These are phyloP conservation scores for Poecilia velifera DNA, from an alignment of 2,797 vertebrate genomes.

Conservation along the genomic window DNA sequence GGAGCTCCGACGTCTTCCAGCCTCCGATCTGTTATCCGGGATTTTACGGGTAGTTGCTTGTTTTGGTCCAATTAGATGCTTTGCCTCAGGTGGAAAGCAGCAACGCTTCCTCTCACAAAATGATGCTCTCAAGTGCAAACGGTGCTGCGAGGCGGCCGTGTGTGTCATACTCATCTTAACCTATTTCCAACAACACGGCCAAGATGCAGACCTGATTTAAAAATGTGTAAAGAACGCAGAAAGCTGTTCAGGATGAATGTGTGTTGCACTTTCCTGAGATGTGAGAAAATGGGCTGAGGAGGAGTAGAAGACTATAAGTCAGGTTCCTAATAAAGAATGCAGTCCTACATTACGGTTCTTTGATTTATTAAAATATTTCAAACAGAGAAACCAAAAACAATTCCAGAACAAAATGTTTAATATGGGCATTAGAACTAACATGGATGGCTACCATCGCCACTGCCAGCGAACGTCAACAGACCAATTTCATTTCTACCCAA, in stretches of 20 bases:
- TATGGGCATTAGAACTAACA: slow-evolving; percentile 52
- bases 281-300: slow-evolving; percentile 5
- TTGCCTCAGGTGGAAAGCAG: slow-evolving; percentile 24
- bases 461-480: slow-evolving; percentile 48
- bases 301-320: slow-evolving; percentile 16
- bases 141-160: slow-evolving; percentile 26
- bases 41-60: slow-evolving; percentile 29
- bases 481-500: slow-evolving; percentile 41
- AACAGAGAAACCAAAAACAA: slow-evolving; percentile 45
- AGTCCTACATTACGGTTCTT: slow-evolving; percentile 17
- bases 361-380: slow-evolving; percentile 45
- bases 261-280: background rate
- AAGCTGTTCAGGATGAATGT: slow-evolving; percentile 10
- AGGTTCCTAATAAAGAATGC: slow-evolving; percentile 23
- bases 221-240: slow-evolving; percentile 12
- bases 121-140: slow-evolving; percentile 39
- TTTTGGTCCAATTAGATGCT: slow-evolving; percentile 52
- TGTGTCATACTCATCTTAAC: slow-evolving; percentile 33
- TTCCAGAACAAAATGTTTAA: slow-evolving; percentile 62
- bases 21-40: slow-evolving; percentile 24
- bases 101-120: slow-evolving; percentile 14
- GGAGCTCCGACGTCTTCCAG: slow-evolving; percentile 12
- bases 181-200: slow-evolving; percentile 26
- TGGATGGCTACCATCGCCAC: slow-evolving; percentile 47
- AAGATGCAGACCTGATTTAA: slow-evolving; percentile 17